Evolutionary conservation across 2,888 invertebrate species (phyloP).

Genomic region (Aphrophora alni): DNA sequence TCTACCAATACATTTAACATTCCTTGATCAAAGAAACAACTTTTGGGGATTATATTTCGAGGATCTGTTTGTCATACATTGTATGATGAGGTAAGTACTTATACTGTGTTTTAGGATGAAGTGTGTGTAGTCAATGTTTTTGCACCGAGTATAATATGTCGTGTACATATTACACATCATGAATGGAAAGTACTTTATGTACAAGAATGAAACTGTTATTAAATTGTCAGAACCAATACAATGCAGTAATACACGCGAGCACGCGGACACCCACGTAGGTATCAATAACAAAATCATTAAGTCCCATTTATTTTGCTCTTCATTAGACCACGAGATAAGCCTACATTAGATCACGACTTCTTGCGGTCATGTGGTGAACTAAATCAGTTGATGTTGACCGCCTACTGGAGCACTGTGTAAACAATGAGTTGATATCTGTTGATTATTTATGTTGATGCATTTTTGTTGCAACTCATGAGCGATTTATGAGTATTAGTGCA

Average conservation of each 20-base stretch:
- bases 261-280: slow-evolving; percentile 32
- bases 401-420: neutral
- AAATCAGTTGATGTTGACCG: neutral
- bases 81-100: too few species aligned
- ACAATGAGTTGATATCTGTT: neutral
- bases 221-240: neutral
- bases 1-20: too few species aligned
- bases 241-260: slow-evolving; percentile 17
- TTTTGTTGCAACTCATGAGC: neutral
- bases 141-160: too few species aligned
- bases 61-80: too few species aligned
- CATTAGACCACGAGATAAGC: too few species aligned
- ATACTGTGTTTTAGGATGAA: too few species aligned
- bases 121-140: too few species aligned
- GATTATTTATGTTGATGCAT: neutral
- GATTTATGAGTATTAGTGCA: neutral
- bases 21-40: too few species aligned
- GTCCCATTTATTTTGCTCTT: slow-evolving; percentile 29
- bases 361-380: neutral
- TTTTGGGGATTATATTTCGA: too few species aligned
- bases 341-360: neutral
- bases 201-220: neutral
- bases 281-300: slow-evolving; percentile 21
- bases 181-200: too few species aligned
- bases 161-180: too few species aligned